Conservation (phyloP, 2,888 invertebrate species). For the Cerastis rubricosa region DNA sequence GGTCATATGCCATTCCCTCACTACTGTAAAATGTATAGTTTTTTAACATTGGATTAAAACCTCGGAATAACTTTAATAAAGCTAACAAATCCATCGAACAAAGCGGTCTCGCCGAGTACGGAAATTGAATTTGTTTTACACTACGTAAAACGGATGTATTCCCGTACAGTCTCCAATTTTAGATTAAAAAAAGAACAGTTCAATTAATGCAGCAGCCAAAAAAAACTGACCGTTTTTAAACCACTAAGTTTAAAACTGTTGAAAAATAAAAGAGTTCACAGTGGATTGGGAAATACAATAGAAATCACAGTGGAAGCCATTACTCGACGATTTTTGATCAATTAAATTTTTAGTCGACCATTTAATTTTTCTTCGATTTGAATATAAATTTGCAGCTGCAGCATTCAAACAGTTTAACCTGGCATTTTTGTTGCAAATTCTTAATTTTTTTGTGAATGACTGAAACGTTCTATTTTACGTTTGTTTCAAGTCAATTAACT, state of each 20-base stretch:
- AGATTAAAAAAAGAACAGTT: not conserved
- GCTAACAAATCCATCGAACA: not conserved
- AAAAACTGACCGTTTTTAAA: not conserved
- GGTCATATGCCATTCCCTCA: too few relatives aligned
- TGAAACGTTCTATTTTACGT: not conserved
- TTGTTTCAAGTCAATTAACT: not conserved
- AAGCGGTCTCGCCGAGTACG: not conserved
- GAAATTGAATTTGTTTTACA: not conserved
- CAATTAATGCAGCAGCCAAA: not conserved
- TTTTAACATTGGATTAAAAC: too few relatives aligned
- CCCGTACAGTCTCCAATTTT: not conserved
- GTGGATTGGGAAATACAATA: not conserved
- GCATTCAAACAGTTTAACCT: not conserved
- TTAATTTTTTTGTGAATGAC: not conserved
- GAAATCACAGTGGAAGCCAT: not conserved
- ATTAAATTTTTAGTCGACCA: too few relatives aligned
- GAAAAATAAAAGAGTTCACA: conserved; percentile 4
- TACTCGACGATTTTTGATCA: not conserved
- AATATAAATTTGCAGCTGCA: not conserved
- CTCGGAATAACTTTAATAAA: not conserved
- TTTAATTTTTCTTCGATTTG: not conserved
- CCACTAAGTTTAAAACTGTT: not conserved
- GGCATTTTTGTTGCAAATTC: not conserved
- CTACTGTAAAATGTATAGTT: too few relatives aligned
- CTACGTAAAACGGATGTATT: not conserved